Evolutionary conservation across 2,113 vertebrate genomes (phyloP), one percentile per base, ranked within the genome.

Genomic region (Amphiprion percula): DNA sequence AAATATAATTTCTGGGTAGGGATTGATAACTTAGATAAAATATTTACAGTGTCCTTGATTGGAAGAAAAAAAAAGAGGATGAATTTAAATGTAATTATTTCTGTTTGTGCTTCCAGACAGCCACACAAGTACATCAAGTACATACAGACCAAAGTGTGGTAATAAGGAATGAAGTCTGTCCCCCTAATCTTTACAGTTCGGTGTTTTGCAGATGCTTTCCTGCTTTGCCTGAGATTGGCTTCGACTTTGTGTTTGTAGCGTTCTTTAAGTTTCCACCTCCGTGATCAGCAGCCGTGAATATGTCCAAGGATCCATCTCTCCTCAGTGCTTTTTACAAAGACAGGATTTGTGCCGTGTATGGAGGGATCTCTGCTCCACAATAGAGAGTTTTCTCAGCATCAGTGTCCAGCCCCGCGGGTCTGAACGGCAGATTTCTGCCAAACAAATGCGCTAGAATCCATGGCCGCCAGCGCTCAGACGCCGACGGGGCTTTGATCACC

Each of bases 401-500:
- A 94, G 93, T 93, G 95, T 95, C 95, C 94, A 95, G 95, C 95
- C 95, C 95, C 88, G 78, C 80, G 47, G 86, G 87, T 85, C 74
- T 16, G 95, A 82, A 70, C 66, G 94, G 93, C 96, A 93, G 95
- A 95, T 94, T 97, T 96, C 94, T 92, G 91, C 74, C 72, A 87
- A 96, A 95, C 95, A 96, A 97, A 98, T 93, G 94, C 93, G 54
- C 87, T 88, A 94, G 93, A 96, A 97, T 96, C 94, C 93, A 93
- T 64, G 94, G 94, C 94, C 89, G 77, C 90, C 95, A 68, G 94
- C 61, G 90, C 91, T 96, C 96, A 95, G 95, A 94, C 95, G 92
- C 93, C 91, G 91, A 79, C 71, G 80, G 87, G 90, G 92, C 97
- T 99, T 99, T 98, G 97, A 99, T 98, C 98, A 99, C 90, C 93